Evolutionary conservation across 2,797 vertebrate species (phyloP).

Genomic region (Sciurus vulgaris): DNA sequence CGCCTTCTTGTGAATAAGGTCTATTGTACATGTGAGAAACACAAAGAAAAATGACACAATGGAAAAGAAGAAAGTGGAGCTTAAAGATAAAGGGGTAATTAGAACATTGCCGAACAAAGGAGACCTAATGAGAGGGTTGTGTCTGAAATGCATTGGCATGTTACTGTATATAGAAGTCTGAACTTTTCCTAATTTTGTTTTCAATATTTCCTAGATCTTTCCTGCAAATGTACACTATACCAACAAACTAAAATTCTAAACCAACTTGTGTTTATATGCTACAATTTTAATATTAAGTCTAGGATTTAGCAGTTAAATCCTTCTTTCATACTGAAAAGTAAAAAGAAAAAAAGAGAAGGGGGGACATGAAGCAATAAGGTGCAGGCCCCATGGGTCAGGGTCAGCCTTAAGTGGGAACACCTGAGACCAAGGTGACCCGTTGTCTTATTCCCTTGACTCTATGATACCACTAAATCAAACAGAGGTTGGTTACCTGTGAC

Average conservation of each 20-base stretch:
- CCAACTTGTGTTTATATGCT: conserved; percentile 11
- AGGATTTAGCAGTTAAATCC: not conserved
- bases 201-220: conserved; percentile 76
- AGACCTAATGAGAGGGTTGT: conserved; percentile 71
- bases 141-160: conserved; percentile 51
- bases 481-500: not conserved
- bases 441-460: not conserved
- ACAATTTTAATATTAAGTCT: conserved; percentile 51
- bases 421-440: not conserved
- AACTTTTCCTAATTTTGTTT: conserved; percentile 72
- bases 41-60: conserved; percentile 80
- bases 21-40: conserved; percentile 77
- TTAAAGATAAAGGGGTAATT: conserved; percentile 82
- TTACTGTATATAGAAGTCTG: conserved; percentile 68
- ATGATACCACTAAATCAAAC: not conserved
- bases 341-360: not conserved
- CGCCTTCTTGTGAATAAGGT: conserved; percentile 77
- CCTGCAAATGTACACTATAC: not conserved
- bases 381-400: not conserved
- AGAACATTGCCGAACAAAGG: conserved; percentile 78
- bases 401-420: not conserved
- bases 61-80: conserved; percentile 73
- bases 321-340: not conserved
- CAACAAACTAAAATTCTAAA: conserved; percentile 34
- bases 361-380: not conserved